phyloP scores from a whole-genome alignment of 2,113 vertebrate genomes.

The Paedocypris sp. region DNA sequence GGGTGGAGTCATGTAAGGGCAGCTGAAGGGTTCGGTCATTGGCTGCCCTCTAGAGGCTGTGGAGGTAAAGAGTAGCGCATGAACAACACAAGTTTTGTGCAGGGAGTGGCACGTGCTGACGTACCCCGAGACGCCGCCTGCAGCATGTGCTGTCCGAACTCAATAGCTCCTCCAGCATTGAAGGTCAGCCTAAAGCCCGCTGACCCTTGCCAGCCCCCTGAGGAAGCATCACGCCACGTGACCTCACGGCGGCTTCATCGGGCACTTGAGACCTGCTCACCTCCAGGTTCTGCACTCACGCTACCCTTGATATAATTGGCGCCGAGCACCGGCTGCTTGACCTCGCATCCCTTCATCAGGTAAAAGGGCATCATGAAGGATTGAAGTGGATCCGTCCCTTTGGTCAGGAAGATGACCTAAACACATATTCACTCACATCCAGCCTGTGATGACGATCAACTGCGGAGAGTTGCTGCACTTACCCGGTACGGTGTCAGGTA shows the following conservation, averaged over 20 bases:
- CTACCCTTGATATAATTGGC: constrained; percentile 91
- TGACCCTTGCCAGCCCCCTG: constrained; percentile 92
- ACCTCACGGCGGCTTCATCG: not conserved
- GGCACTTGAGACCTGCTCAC: constrained; percentile 53
- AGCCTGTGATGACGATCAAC: not conserved
- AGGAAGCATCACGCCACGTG: not conserved
- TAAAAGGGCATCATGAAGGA: constrained; percentile 98
- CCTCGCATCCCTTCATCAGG: constrained; percentile 87
- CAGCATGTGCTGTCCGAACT: constrained; percentile 92
- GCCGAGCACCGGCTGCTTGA: constrained; percentile 93
- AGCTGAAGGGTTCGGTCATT: constrained; percentile 68
- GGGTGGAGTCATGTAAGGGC: constrained; percentile 78
- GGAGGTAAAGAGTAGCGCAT: not conserved
- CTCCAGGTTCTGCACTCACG: constrained; percentile 79
- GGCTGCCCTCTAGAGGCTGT: constrained; percentile 86
- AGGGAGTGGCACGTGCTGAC: not conserved
- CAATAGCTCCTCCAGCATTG: constrained; percentile 82
- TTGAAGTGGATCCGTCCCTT: constrained; percentile 78
- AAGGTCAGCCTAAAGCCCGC: constrained; percentile 79
- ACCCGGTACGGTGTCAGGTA: constrained; percentile 93
- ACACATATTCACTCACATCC: not conserved
- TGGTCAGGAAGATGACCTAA: constrained; percentile 89
- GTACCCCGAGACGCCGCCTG: constrained; percentile 89
- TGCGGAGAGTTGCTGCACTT: constrained; percentile 36
- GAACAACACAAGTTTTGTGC: not conserved